Evolutionary conservation across 2,888 invertebrate genomes (phyloP).

Genomic region (Dysmachus trigonus): DNA sequence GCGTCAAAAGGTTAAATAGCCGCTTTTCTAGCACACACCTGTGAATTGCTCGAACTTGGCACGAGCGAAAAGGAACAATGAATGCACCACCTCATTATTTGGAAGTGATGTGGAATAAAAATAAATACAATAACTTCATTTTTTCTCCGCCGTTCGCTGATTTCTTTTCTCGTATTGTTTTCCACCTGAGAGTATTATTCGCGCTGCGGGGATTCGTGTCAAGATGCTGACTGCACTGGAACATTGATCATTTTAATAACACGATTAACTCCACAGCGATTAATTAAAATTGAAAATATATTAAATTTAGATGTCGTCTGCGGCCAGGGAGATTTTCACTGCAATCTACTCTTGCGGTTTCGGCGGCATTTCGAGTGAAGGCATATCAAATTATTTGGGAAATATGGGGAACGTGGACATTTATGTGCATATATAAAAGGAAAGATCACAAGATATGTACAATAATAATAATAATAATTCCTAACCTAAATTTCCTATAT

Average conservation of each 20-base stretch:
- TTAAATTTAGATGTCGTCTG: neutral
- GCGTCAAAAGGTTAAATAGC: conserved; percentile 22
- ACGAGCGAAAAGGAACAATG: neutral
- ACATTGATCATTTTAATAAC: neutral
- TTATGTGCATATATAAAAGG: too few species aligned
- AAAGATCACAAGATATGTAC: neutral
- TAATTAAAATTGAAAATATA: conserved; percentile 10
- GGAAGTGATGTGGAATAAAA: neutral
- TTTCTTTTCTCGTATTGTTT: neutral
- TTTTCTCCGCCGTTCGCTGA: neutral
- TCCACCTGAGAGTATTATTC: neutral
- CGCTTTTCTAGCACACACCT: conserved; percentile 9
- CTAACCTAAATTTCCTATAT: too few species aligned
- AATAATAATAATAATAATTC: too few species aligned
- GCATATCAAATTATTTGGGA: neutral
- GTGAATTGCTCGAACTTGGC: conserved; percentile 14
- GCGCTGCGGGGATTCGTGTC: neutral
- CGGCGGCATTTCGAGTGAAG: neutral
- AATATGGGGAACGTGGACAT: neutral
- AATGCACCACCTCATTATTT: neutral
- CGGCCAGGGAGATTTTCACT: neutral
- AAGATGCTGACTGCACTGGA: neutral
- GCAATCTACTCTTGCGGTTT: neutral
- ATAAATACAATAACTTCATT: neutral
- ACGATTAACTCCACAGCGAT: neutral